Conservation (phyloP, 1,140 invertebrate genomes). For the Drosophila grimshawi region DNA sequence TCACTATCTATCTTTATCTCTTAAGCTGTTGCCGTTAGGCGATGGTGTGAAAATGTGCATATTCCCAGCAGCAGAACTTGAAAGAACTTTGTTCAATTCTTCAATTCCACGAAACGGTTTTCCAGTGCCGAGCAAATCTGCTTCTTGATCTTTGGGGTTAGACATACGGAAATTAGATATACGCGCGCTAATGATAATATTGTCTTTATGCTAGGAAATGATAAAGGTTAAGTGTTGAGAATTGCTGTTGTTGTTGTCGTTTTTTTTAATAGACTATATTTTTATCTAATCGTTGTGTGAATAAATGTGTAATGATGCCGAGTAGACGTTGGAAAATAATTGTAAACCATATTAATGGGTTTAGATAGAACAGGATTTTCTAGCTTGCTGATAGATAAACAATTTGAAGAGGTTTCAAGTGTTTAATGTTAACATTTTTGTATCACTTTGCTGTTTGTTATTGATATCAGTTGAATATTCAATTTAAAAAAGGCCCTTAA, state of each 20-base stretch:
- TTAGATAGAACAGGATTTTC: too few relatives aligned
- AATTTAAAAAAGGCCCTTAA: not conserved
- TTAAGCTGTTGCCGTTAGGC: conserved; percentile 27
- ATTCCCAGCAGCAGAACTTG: conserved; percentile 20
- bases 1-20: conserved; percentile 13
- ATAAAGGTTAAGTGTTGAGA: conserved; percentile 13
- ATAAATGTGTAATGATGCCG: not conserved
- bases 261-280: not conserved
- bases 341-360: too few relatives aligned
- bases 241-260: not conserved
- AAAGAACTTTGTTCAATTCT: not conserved
- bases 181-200: not conserved
- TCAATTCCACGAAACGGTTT: not conserved
- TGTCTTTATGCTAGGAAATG: not conserved
- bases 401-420: not conserved
- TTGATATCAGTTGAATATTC: not conserved
- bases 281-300: not conserved
- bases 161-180: conserved; percentile 9
- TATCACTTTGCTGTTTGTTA: not conserved
- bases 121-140: not conserved
- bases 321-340: not conserved
- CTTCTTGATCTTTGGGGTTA: conserved; percentile 14
- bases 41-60: conserved; percentile 22
- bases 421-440: not conserved
- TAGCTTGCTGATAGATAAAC: too few relatives aligned